phyloP scores from a whole-genome alignment of 2,113 vertebrate species.

The Emydura subglobosa region DNA sequence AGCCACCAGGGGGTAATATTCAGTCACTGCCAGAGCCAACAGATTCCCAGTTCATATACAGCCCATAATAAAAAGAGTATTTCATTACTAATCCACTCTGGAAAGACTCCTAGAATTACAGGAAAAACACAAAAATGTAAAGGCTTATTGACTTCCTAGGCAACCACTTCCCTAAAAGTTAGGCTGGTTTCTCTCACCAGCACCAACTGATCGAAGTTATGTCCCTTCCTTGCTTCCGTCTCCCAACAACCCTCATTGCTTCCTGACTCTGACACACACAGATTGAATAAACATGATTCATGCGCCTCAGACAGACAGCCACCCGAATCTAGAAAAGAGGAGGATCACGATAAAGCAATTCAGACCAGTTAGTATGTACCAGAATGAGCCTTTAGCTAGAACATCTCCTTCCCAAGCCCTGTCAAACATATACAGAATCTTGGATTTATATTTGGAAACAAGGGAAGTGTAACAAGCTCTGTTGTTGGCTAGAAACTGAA shows the following conservation, averaged over 20 bases:
- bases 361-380: background rate
- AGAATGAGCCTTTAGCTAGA: background rate
- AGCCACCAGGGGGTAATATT: background rate
- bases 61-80: background rate
- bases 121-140: background rate
- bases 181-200: background rate
- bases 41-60: background rate
- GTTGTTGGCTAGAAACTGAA: background rate
- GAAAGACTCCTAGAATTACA: background rate
- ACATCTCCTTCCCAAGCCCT: background rate
- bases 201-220: background rate
- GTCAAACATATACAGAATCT: background rate
- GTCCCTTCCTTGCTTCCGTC: background rate
- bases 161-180: background rate
- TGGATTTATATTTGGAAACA: background rate
- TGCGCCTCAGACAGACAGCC: background rate
- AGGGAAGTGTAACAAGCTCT: background rate
- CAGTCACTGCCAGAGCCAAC: fast-evolving
- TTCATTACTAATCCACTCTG: background rate
- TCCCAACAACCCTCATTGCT: background rate
- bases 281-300: background rate
- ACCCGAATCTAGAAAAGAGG: background rate
- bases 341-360: background rate
- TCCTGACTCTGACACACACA: background rate
- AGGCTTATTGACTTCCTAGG: background rate